These are phyloP conservation scores for Platycnemis pennipes DNA, from an alignment of 2,888 invertebrate species.

Conservation along the genomic window DNA sequence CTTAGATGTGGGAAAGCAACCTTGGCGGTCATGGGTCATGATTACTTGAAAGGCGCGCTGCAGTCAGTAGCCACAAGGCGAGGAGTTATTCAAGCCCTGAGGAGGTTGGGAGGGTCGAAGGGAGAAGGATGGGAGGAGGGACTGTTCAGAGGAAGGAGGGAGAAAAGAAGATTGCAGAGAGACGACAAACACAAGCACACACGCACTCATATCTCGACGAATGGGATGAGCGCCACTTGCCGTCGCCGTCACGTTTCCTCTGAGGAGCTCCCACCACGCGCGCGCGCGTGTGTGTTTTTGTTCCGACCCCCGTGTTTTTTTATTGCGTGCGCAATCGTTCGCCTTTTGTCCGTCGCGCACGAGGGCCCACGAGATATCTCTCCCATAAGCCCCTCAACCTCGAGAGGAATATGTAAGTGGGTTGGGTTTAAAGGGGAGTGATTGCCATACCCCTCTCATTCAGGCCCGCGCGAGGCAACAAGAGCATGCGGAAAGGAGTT, in stretches of 20 bases:
- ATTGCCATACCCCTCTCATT: too few species aligned
- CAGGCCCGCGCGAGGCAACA: too few species aligned
- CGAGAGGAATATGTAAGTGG: neutral
- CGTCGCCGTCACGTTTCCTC: neutral
- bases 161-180: neutral
- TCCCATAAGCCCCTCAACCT: neutral
- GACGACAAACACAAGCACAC: neutral
- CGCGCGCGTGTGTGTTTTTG: neutral
- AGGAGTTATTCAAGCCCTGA: too few species aligned
- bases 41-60: too few species aligned
- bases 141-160: neutral
- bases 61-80: too few species aligned
- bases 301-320: neutral
- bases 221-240: neutral
- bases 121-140: neutral
- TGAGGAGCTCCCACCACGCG: neutral
- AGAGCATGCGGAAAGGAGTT: too few species aligned
- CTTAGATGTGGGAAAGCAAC: too few species aligned
- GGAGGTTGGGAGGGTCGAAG: too few species aligned
- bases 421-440: too few species aligned
- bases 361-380: neutral
- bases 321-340: neutral
- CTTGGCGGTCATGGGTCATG: too few species aligned
- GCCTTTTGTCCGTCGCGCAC: neutral
- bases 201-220: neutral